phyloP scores from a whole-genome alignment of 2,797 vertebrate species.

The Sardinella longiceps region DNA sequence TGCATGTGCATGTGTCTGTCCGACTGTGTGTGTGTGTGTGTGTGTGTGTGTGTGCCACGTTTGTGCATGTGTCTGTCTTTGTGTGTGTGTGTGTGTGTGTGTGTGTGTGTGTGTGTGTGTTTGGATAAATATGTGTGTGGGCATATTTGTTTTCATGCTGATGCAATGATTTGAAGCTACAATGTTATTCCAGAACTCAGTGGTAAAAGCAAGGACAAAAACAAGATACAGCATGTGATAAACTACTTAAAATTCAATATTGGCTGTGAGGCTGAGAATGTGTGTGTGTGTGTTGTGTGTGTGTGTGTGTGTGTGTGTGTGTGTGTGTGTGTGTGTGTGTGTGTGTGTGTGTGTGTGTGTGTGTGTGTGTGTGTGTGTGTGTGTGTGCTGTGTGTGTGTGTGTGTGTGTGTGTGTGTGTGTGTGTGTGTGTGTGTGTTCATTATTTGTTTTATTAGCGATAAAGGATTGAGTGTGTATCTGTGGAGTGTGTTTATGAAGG shows the following conservation, averaged over 20 bases:
- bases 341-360: slow-evolving; percentile 5
- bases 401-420: background rate
- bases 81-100: background rate
- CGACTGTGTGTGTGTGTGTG: background rate
- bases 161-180: background rate
- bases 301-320: background rate
- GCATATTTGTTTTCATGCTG: too few species aligned
- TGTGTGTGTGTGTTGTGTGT: too few species aligned
- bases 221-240: background rate
- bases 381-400: too few species aligned
- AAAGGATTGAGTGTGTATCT: background rate
- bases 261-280: background rate
- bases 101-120: background rate
- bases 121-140: background rate
- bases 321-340: background rate
- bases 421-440: background rate
- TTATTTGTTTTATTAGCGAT: background rate
- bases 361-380: slow-evolving; percentile 19
- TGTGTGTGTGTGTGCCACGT: background rate
- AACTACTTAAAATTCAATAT: background rate
- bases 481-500: background rate
- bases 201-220: background rate
- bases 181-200: background rate
- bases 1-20: too few species aligned
- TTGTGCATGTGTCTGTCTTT: background rate